Evolutionary conservation across 2,113 vertebrate genomes (phyloP), one percentile per base, ranked within the genome.

Genomic region (Grus americana): DNA sequence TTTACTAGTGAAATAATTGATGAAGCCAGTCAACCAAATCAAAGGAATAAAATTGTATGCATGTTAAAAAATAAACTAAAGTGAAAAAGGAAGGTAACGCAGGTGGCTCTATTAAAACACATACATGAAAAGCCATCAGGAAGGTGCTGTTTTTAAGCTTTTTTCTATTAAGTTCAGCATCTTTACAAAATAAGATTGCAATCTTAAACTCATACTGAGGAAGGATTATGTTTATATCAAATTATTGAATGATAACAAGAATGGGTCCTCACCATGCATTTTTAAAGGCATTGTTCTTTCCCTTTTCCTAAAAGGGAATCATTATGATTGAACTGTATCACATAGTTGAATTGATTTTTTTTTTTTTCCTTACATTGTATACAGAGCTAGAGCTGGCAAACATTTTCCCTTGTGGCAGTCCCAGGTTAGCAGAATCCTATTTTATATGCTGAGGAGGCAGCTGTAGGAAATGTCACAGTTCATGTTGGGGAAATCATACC

Each of bases 391-490:
- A 86, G 12, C 52, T 61, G 44, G 36, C 15, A 61, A 93, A 27
- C 5, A 7, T 73, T 80, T 83, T 88, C 59, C 23, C 79, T 36
- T 27, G 23, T 63, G 47, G 27, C 47, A 57, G 52, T 59, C 55
- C 38, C 34, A 75, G 47, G 63, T 92, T 68, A 86, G 18, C 44
- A 81, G 57, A 84, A 66, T 52, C 26, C 20, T 91, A 11, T 75
- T 93, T 91, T 71, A 36, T 91, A 72, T 82, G 89, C 73, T 61
- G 87, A 92, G 47, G n/a, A 93, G n/a, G 75, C 55, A 93, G 79
- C 76, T 74, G 55, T 49, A 81, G 65, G 76, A 96, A 96, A 92
- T 89, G 88, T 95, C 88, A 86, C 55, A 87, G 92, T 84, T 95
- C 68, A 44, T 95, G 92, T 52, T 80, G 76, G 38, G 50, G 34